Base-by-base conservation (phyloP, 2,113 vertebrate genomes). In the Anser cygnoides region DNA sequence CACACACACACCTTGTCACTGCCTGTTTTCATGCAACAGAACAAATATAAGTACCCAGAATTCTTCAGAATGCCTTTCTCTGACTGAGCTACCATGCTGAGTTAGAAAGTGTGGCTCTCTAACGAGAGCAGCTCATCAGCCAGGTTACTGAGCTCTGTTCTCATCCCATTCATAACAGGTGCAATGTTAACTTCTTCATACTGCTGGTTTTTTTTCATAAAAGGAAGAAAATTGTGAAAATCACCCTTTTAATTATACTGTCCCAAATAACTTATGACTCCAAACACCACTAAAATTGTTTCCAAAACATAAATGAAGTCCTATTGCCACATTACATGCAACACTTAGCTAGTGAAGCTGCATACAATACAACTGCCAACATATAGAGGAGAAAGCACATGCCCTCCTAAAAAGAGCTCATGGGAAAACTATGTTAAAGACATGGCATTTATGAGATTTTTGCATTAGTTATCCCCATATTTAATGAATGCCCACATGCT, bases 401-500 rank as follows among this genome's bases (percentile, higher is more conserved):
- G 43, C 73, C 55, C 37, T 75, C 61, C 54, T 65, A 75, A 50
- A 58, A 81, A 86, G 41, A 84, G 57, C 55, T 82, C 90, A 93
- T 72, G 91, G 91, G 74, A 90, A 91, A 94, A 76, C 16, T n/a
- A n/a, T 43, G 67, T 73, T 93, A 87, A 93, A 87, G 84, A 19
- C 41, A 72, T 43, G 43, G 75, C 39, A 71, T 93, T 96, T 83
- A 12, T 41, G 70, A 96, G 85, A 50, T n/a, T 39, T 21, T 49
- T 8, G 57, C 71, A 63, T 75, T 86, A 95, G 89, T 93, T 93
- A 85, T 90, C 75, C 68, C 78, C 67, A 11, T 84, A 79, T 88
- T 92, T 95, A 97, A 93, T 91, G 92, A 93, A 94, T 15, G 72
- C 67, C 70, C 90, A 83, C 25, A 59, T 57, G 81, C 85, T 81